These are phyloP conservation scores for Cinclus mexicanus DNA, from an alignment of 2,113 vertebrate genomes.

Conservation along the genomic window DNA sequence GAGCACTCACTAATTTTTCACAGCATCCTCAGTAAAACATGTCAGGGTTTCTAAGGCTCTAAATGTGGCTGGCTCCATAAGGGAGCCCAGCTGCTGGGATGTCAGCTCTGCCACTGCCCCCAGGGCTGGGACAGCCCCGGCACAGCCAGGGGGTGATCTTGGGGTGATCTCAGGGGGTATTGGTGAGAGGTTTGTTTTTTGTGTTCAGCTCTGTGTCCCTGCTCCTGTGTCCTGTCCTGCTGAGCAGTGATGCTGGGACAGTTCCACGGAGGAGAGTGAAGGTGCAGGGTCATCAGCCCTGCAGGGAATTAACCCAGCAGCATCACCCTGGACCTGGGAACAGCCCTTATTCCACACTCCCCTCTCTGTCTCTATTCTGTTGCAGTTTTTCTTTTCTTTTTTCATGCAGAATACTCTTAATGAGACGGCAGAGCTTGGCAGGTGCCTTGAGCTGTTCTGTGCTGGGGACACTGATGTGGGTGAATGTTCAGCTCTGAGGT, in stretches of 20 bases:
- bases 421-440: neutral
- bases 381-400: neutral
- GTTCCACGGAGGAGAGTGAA: neutral
- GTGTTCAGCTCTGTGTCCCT: neutral
- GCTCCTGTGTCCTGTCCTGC: neutral
- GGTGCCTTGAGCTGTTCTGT: neutral
- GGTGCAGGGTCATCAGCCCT: neutral
- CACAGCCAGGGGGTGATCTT: rapidly evolving
- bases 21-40: neutral
- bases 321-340: neutral
- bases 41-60: neutral
- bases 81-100: neutral
- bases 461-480: neutral
- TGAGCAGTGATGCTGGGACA: neutral
- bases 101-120: neutral
- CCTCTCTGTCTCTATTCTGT: neutral
- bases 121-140: neutral
- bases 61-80: neutral
- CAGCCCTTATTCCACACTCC: rapidly evolving
- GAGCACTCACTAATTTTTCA: neutral
- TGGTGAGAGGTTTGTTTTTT: neutral
- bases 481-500: neutral
- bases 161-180: neutral
- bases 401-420: neutral
- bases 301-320: neutral